phyloP scores from a whole-genome alignment of 1,140 invertebrate species.

The Apis cerana region DNA sequence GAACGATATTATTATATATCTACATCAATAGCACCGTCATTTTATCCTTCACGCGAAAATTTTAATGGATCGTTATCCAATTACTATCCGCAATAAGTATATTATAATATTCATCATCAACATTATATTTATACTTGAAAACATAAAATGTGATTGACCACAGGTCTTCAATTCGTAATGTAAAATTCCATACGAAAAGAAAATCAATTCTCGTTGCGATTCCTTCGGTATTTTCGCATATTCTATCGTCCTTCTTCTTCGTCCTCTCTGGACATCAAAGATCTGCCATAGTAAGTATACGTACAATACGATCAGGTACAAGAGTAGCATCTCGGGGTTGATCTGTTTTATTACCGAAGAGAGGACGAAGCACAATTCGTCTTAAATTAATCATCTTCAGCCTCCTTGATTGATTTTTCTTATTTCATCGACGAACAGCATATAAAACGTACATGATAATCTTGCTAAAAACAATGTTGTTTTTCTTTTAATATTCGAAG shows the following conservation, averaged over 20 bases:
- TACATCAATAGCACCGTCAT: neutral
- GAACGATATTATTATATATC: neutral
- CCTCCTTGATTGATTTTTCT: neutral
- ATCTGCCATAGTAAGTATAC: constrained; percentile 63
- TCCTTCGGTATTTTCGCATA: neutral
- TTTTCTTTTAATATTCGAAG: constrained; percentile 23
- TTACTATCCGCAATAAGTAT: too few relatives aligned
- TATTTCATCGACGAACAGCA: constrained; percentile 11
- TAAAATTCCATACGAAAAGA: neutral
- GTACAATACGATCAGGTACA: constrained; percentile 75
- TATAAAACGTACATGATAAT: constrained; percentile 36
- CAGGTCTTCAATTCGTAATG: constrained; percentile 31
- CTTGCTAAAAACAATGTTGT: constrained; percentile 3
- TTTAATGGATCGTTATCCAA: neutral
- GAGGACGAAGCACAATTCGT: constrained; percentile 49
- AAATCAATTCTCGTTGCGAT: neutral
- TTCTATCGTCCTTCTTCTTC: constrained; percentile 39
- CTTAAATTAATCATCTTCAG: constrained; percentile 32
- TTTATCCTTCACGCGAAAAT: neutral
- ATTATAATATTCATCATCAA: neutral
- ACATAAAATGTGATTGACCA: neutral
- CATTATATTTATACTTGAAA: neutral
- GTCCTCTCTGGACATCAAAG: constrained; percentile 51
- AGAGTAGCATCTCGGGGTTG: constrained; percentile 72
- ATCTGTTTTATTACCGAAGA: constrained; percentile 54